Percentiles rank a stretch among this genome's conserved stretches.
phyloP scores from a whole-genome alignment of 1,140 invertebrate genomes.

The Drosophila ficusphila region DNA sequence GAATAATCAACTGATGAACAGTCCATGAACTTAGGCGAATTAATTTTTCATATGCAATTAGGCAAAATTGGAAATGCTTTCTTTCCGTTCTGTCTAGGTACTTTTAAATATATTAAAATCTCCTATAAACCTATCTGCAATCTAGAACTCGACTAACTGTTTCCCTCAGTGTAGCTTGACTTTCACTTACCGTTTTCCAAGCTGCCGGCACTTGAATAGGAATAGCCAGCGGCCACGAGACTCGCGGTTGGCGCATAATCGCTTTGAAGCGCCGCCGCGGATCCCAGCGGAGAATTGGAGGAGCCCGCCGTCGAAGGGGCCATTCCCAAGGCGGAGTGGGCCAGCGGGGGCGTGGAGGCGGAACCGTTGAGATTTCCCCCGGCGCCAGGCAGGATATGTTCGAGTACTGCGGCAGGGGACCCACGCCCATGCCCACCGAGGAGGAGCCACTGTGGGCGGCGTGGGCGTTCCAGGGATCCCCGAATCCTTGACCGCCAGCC shows the following conservation, averaged over 20 bases:
- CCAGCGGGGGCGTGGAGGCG: slow-evolving; percentile 65
- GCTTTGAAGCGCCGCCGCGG: slow-evolving; percentile 63
- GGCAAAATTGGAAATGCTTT: too few species aligned
- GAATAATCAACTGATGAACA: too few species aligned
- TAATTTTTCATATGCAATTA: too few species aligned
- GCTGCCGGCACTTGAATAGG: slow-evolving; percentile 73
- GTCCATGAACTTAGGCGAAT: too few species aligned
- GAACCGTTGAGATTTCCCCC: slow-evolving; percentile 63
- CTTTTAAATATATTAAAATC: too few species aligned
- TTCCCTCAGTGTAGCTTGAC: slow-evolving; percentile 3
- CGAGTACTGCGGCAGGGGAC: slow-evolving; percentile 72
- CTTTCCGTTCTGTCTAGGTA: too few species aligned
- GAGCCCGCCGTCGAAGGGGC: slow-evolving; percentile 19
- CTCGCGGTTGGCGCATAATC: slow-evolving; percentile 75
- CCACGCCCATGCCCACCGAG: slow-evolving; percentile 42
- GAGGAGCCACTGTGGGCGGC: slow-evolving; percentile 57
- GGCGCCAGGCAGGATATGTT: slow-evolving; percentile 70
- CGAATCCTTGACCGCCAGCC: slow-evolving; percentile 46
- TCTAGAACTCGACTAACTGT: background rate
- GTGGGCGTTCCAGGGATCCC: slow-evolving; percentile 71
- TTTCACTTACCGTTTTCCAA: slow-evolving; percentile 81
- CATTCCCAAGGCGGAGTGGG: slow-evolving; percentile 60
- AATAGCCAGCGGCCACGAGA: slow-evolving; percentile 75
- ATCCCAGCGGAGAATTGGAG: slow-evolving; percentile 46
- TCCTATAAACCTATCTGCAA: too few species aligned